These are phyloP conservation scores for Luperina nickerlii DNA, from an alignment of 2,888 invertebrate genomes.

Conservation along the genomic window DNA sequence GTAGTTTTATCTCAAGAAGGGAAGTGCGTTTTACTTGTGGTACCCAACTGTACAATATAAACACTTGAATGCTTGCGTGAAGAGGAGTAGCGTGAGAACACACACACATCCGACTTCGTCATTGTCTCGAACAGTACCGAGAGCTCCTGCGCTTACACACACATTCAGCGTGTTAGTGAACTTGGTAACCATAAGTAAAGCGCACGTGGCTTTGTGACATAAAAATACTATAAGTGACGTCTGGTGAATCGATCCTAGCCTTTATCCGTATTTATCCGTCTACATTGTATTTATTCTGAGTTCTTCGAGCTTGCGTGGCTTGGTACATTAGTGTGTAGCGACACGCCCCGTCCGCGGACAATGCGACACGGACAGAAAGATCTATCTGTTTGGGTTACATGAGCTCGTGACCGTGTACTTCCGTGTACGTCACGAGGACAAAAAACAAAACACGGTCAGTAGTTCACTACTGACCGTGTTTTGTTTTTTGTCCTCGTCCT, in stretches of 20 bases:
- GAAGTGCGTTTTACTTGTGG: neutral
- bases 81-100: neutral
- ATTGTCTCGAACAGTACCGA: neutral
- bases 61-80: neutral
- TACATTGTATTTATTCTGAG: constrained; percentile 41
- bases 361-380: constrained; percentile 76
- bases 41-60: neutral
- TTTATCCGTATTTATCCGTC: neutral
- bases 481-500: constrained; percentile 71
- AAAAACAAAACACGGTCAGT: too few relatives aligned
- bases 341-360: constrained; percentile 70
- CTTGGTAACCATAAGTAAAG: neutral
- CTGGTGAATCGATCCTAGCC: constrained; percentile 43
- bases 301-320: constrained; percentile 20
- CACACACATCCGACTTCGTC: neutral
- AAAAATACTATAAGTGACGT: constrained; percentile 49
- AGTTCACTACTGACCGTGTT: constrained; percentile 75
- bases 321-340: constrained; percentile 57
- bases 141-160: neutral
- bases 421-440: too few relatives aligned
- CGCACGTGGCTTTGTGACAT: neutral
- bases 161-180: neutral
- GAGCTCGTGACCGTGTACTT: constrained; percentile 78
- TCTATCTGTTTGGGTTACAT: constrained; percentile 85
- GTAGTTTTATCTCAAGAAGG: neutral